These are phyloP conservation scores for Marisa cornuarietis DNA, from an alignment of 1,140 invertebrate species.

Conservation along the genomic window DNA sequence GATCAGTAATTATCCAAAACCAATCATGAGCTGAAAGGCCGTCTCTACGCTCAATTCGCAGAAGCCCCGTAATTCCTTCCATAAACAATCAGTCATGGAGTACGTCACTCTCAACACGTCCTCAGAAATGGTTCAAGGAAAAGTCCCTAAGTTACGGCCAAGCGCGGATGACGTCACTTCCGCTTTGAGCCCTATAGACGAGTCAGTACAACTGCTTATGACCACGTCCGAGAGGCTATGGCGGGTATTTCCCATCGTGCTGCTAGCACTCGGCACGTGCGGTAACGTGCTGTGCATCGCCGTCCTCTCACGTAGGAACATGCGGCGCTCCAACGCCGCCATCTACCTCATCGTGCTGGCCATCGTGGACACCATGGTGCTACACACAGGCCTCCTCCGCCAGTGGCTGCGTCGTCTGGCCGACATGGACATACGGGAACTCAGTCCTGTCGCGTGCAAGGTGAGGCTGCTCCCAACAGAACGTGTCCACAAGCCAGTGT, in stretches of 20 bases:
- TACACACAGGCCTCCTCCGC: slow-evolving; percentile 45
- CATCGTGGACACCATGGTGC: slow-evolving; percentile 32
- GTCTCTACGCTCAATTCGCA: too few relatives aligned
- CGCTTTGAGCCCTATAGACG: neutral
- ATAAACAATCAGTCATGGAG: too few relatives aligned
- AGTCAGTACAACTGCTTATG: neutral
- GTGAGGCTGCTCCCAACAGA: slow-evolving; percentile 10
- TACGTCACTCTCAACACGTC: too few relatives aligned
- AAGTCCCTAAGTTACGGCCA: too few relatives aligned
- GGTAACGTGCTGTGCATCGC: slow-evolving; percentile 42
- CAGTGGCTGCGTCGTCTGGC: slow-evolving; percentile 33
- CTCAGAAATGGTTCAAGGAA: too few relatives aligned
- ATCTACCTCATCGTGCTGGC: slow-evolving; percentile 40
- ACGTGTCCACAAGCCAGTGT: neutral
- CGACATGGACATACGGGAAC: slow-evolving; percentile 34
- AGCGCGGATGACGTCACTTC: neutral
- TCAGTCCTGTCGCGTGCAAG: slow-evolving; percentile 23
- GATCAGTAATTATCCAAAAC: too few relatives aligned
- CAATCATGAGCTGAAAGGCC: too few relatives aligned
- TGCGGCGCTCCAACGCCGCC: slow-evolving; percentile 25
- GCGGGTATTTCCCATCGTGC: slow-evolving; percentile 30
- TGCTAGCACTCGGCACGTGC: slow-evolving; percentile 37
- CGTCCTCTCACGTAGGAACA: slow-evolving; percentile 28
- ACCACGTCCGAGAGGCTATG: slow-evolving; percentile 20
- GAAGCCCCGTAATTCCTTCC: too few relatives aligned